Percentiles rank a stretch among this genome's conserved stretches.
phyloP scores from a whole-genome alignment of 2,888 invertebrate genomes.

The Drosophila recens region DNA sequence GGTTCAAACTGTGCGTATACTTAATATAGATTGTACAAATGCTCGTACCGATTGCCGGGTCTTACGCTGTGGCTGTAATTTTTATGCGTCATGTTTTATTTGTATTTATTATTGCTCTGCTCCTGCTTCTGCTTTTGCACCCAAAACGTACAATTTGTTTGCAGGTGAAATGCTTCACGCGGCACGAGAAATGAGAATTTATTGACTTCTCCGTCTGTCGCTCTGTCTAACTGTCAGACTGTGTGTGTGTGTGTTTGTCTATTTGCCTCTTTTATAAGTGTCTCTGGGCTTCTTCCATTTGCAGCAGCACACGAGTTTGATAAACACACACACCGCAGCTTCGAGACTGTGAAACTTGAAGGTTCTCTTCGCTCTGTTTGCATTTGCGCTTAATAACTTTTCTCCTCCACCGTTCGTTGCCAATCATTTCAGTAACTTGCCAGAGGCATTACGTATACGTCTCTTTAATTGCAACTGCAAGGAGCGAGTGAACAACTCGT shows the following conservation, averaged over 20 bases:
- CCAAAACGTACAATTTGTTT: slow-evolving; percentile 57
- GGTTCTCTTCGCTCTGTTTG: slow-evolving; percentile 52
- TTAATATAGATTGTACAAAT: slow-evolving; percentile 73
- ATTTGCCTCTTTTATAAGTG: slow-evolving; percentile 48
- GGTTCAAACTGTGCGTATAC: slow-evolving; percentile 80
- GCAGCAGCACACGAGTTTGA: slow-evolving; percentile 61
- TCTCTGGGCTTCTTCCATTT: slow-evolving; percentile 47
- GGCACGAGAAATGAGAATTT: slow-evolving; percentile 74
- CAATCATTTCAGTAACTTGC: slow-evolving; percentile 26
- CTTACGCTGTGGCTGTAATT: slow-evolving; percentile 60
- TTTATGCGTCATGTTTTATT: slow-evolving; percentile 79
- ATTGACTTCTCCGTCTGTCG: slow-evolving; percentile 63
- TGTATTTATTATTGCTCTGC: slow-evolving; percentile 77
- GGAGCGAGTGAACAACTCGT: slow-evolving; percentile 11
- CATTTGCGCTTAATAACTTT: slow-evolving; percentile 70
- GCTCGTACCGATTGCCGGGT: slow-evolving; percentile 10
- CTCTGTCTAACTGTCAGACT: slow-evolving; percentile 12
- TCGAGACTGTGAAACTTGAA: slow-evolving; percentile 52
- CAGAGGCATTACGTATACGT: slow-evolving; percentile 11
- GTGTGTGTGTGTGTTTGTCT: slow-evolving; percentile 22
- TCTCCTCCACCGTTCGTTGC: slow-evolving; percentile 45
- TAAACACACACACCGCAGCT: slow-evolving; percentile 51
- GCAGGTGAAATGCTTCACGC: slow-evolving; percentile 73
- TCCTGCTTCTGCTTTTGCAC: slow-evolving; percentile 28
- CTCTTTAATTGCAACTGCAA: slow-evolving; percentile 39